A percentile compares a stretch with the other conserved stretches of the same genome.
phyloP scores from a whole-genome alignment of 1,140 invertebrate genomes.

The Rhopalosiphum padi region DNA sequence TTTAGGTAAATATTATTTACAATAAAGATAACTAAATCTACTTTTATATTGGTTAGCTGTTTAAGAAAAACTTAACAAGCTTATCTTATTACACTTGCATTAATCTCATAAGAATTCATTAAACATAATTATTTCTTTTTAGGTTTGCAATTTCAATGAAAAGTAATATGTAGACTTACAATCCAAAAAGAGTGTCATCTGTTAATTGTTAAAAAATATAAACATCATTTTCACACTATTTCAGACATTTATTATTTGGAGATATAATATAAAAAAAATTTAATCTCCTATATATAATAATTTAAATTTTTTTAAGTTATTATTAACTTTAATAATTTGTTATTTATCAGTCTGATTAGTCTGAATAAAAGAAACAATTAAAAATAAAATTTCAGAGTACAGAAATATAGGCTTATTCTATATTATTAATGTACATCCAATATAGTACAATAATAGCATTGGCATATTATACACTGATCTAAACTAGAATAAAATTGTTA shows the following conservation, averaged over 20 bases:
- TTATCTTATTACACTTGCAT: too few relatives aligned
- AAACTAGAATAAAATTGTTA: slow-evolving; percentile 40
- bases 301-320: neutral
- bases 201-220: neutral
- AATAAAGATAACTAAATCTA: too few relatives aligned
- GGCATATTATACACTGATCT: slow-evolving; percentile 48
- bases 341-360: slow-evolving; percentile 33
- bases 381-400: neutral
- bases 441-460: slow-evolving; percentile 20
- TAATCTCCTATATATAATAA: neutral
- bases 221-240: neutral
- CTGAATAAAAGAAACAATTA: slow-evolving; percentile 41
- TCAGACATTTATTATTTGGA: slow-evolving; percentile 10
- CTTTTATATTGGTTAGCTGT: too few relatives aligned
- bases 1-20: too few relatives aligned
- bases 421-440: slow-evolving; percentile 48
- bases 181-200: neutral
- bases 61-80: too few relatives aligned
- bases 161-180: neutral
- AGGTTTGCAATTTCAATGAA: neutral
- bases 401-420: slow-evolving; percentile 51
- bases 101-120: too few relatives aligned
- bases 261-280: neutral
- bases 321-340: neutral
- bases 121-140: neutral